Evolutionary conservation across 2,797 vertebrate genomes (phyloP), one percentile per base, ranked within the genome.

Genomic region (Petrocephalus sullivani): DNA sequence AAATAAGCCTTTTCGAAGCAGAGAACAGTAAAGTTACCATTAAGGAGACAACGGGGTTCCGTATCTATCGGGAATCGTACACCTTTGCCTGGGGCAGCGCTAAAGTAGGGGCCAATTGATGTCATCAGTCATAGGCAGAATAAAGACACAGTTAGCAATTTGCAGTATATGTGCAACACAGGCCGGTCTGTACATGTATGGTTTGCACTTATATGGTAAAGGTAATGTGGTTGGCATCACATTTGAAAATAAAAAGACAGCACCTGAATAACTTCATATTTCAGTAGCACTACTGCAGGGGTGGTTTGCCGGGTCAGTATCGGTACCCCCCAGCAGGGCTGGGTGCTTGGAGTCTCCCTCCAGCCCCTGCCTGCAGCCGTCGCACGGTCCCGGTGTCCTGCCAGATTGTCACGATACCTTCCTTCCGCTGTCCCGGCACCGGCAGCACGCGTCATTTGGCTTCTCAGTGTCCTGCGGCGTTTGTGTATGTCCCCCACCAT

Each of bases 1-100:
- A 88, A 88, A 81, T 51, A 83, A 58, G 53, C 54, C 53, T 56
- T 83, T 81, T 82, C 71, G 60, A 82, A 3, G 14, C 16, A 71
- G 51, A 67, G 19, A 57, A 51, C n/a, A 58, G 53, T 54, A 57
- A 57, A 37, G 78, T 57, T 60, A 82, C 75, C 56, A 60, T 81
- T 58, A 88, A 60, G 56, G 37, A 88, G 53, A 82, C 85, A 46
- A 86, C 54, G 0, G 56, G 23, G 28, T 86, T 86, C 33, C 10
- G 54, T n/a, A 86, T 60, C 54, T 60, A n/a, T 58, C 16, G 85
- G 85, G n/a, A 41, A 58, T 86, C 85, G 4, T 46, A 37, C 28
- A 7, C 85, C 37, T 86, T 37, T 56, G 53, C 85, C 54, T 86
- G 6, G 23, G 23, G 54, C 23, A 60, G 33, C 1, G 56, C 6